These are phyloP conservation scores for Coenobita brevimanus DNA, from an alignment of 1,140 invertebrate genomes.

Conservation along the genomic window DNA sequence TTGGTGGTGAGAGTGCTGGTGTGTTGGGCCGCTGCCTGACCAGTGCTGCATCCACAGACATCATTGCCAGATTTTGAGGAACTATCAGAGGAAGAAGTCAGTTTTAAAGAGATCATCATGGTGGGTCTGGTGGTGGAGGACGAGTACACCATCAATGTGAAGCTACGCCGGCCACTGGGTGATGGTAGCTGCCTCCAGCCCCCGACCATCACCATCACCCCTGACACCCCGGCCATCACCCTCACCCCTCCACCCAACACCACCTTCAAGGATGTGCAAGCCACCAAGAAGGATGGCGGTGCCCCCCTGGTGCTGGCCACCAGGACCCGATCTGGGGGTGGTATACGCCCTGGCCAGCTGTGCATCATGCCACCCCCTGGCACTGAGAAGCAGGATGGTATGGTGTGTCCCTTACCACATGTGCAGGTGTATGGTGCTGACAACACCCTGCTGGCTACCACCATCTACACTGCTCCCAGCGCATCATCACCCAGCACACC, in stretches of 20 bases:
- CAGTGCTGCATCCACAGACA: no score
- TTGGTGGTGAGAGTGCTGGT: no score
- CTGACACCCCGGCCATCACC: constrained; percentile 41
- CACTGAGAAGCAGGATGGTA: neutral
- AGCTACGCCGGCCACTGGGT: constrained; percentile 73
- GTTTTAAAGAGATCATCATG: no score
- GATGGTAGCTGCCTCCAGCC: constrained; percentile 63
- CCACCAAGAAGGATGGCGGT: constrained; percentile 35
- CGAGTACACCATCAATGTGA: constrained; percentile 73
- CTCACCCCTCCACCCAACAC: constrained; percentile 44
- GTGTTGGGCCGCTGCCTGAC: no score
- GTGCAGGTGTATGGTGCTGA: constrained; percentile 50
- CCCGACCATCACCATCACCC: constrained; percentile 49
- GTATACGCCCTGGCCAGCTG: neutral
- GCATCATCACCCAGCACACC: neutral
- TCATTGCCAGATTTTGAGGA: no score
- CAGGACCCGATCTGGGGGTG: constrained; percentile 70
- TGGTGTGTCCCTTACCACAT: constrained; percentile 7
- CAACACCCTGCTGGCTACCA: constrained; percentile 47
- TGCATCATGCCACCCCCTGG: constrained; percentile 37
- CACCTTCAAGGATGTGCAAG: constrained; percentile 35
- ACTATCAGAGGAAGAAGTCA: no score
- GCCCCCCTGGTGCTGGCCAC: constrained; percentile 70
- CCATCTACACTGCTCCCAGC: constrained; percentile 26
- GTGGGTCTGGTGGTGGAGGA: constrained; percentile 58